A percentile compares a stretch with the other conserved stretches of the same genome.
Evolutionary conservation across 37 sponge, comb jelly and placozoan species (phyloP).

Genomic region (Dysidea cf. avara): DNA sequence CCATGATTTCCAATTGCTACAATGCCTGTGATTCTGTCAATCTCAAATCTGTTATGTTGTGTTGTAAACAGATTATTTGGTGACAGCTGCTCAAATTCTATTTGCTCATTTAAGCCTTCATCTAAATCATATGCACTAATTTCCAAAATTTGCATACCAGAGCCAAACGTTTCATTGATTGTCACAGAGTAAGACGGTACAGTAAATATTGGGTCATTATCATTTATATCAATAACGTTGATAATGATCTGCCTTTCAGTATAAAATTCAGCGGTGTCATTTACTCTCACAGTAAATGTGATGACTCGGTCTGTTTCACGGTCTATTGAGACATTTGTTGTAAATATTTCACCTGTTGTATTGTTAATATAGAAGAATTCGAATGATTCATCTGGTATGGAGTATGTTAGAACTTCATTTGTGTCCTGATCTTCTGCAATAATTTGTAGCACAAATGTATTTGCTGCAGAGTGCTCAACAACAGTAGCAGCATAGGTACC

Average conservation of each 20-base stretch:
- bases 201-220: constrained; percentile 51
- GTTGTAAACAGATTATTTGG: constrained; percentile 18
- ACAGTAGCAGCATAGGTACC: constrained; percentile 11
- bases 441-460: background rate
- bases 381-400: constrained; percentile 15
- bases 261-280: constrained; percentile 20
- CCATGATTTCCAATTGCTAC: constrained; percentile 6
- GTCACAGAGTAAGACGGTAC: constrained; percentile 20
- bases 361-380: constrained; percentile 33
- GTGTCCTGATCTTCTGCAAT: constrained; percentile 32
- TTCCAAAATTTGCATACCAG: background rate
- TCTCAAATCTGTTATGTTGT: too few relatives aligned
- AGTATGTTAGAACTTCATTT: constrained; percentile 21
- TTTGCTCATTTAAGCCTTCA: constrained; percentile 40
- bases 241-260: constrained; percentile 32
- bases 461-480: constrained; percentile 21
- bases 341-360: constrained; percentile 33
- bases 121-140: constrained; percentile 64
- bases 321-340: constrained; percentile 15
- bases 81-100: constrained; percentile 15
- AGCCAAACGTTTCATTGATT: constrained; percentile 53
- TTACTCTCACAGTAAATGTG: constrained; percentile 42
- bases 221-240: constrained; percentile 56
- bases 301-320: constrained; percentile 32
- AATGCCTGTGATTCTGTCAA: constrained; percentile 41